phyloP scores from a whole-genome alignment of 2,113 vertebrate genomes.

The Otis tarda region DNA sequence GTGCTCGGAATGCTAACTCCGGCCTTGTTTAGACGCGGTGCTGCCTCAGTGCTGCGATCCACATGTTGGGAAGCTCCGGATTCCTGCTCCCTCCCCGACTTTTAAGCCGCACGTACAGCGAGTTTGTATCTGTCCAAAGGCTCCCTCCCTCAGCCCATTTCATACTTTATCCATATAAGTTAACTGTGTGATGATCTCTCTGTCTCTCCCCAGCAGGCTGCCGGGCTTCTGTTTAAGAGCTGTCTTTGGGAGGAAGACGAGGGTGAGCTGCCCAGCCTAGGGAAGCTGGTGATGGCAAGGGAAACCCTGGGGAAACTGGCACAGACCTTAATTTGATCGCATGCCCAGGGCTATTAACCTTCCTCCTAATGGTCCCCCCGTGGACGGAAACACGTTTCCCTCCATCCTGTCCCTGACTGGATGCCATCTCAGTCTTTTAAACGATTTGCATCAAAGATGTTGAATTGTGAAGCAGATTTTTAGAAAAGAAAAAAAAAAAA shows the following conservation, averaged over 20 bases:
- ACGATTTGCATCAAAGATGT: background rate
- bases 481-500: background rate
- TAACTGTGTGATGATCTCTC: background rate
- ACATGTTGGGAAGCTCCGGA: background rate
- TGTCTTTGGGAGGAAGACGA: background rate
- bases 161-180: conserved; percentile 29
- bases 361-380: background rate
- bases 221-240: background rate
- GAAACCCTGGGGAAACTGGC: conserved; percentile 44
- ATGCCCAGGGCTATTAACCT: conserved; percentile 46
- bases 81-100: background rate
- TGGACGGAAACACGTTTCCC: background rate
- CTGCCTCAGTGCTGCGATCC: background rate
- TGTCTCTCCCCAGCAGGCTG: background rate
- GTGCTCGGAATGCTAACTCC: conserved; percentile 71
- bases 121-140: background rate
- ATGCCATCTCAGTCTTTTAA: conserved; percentile 8
- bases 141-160: background rate
- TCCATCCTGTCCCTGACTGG: conserved; percentile 31
- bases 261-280: conserved; percentile 15
- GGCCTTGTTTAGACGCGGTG: conserved; percentile 9
- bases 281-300: conserved; percentile 15
- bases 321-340: conserved; percentile 10
- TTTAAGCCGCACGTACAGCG: background rate
- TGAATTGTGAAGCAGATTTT: background rate